Conservation (phyloP, 2,113 vertebrate genomes). For the Caracal caracal region DNA sequence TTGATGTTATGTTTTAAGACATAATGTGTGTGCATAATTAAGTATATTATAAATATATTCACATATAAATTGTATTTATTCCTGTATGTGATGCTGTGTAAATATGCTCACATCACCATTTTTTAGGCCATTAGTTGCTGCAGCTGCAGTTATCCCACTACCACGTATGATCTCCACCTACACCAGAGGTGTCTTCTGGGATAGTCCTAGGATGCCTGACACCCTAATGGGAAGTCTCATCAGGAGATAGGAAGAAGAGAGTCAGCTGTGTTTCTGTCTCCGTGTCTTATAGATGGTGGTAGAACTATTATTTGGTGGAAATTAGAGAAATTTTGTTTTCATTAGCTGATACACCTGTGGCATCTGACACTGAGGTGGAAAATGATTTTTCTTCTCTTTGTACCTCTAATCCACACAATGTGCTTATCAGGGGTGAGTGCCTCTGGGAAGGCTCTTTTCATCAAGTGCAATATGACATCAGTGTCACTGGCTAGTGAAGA, state of each 20-base stretch:
- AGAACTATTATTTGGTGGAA: constrained; percentile 81
- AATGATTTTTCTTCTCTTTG: constrained; percentile 31
- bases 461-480: constrained; percentile 67
- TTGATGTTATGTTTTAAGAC: constrained; percentile 72
- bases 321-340: constrained; percentile 81
- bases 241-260: constrained; percentile 66
- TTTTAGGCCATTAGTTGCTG: constrained; percentile 52
- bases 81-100: not conserved
- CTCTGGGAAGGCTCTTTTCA: constrained; percentile 70
- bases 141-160: constrained; percentile 12
- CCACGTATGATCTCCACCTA: not conserved
- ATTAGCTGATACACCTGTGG: constrained; percentile 78
- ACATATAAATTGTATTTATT: not conserved
- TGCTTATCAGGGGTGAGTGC: constrained; percentile 76
- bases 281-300: constrained; percentile 63
- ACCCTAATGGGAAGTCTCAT: constrained; percentile 53
- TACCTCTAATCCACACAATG: constrained; percentile 78
- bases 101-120: not conserved
- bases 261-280: constrained; percentile 74
- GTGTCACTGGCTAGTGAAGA: constrained; percentile 78
- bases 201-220: constrained; percentile 28
- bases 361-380: constrained; percentile 57
- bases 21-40: not conserved
- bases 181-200: constrained; percentile 54
- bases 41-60: not conserved